phyloP scores from a whole-genome alignment of 2,797 vertebrate genomes.

The Erethizon dorsatum region DNA sequence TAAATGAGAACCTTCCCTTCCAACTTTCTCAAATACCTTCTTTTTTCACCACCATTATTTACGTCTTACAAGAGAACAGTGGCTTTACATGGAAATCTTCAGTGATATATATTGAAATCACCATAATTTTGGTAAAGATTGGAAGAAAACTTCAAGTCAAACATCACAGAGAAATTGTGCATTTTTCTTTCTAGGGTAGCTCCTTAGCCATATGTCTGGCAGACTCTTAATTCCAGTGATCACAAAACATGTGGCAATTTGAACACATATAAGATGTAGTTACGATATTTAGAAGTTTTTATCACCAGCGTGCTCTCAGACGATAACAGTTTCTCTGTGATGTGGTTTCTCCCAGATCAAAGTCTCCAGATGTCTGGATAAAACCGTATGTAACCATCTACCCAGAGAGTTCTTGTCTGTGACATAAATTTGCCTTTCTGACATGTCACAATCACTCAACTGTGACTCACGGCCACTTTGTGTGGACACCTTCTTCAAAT shows the following conservation, averaged over 20 bases:
- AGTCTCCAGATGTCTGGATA: conserved; percentile 37
- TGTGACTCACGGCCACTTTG: conserved; percentile 16
- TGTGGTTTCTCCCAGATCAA: conserved; percentile 42
- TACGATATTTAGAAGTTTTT: conserved; percentile 22
- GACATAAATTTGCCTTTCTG: conserved; percentile 69
- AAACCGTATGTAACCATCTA: background rate
- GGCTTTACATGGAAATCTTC: background rate
- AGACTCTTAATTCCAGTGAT: background rate
- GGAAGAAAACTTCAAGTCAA: conserved; percentile 36
- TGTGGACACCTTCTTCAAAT: background rate
- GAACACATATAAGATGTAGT: background rate
- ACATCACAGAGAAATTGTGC: background rate
- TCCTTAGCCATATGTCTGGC: background rate
- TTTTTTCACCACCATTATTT: conserved; percentile 9
- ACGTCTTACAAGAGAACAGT: background rate
- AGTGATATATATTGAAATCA: background rate
- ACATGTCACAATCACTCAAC: conserved; percentile 43
- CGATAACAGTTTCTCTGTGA: conserved; percentile 16
- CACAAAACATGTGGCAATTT: background rate
- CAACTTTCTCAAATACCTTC: background rate
- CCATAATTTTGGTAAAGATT: background rate
- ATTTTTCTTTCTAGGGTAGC: background rate
- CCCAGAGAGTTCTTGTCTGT: conserved; percentile 10
- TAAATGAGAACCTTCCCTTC: background rate
- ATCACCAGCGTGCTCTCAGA: background rate